Conservation (phyloP, 2,113 vertebrate genomes). For the Variabilichromis moorii region DNA sequence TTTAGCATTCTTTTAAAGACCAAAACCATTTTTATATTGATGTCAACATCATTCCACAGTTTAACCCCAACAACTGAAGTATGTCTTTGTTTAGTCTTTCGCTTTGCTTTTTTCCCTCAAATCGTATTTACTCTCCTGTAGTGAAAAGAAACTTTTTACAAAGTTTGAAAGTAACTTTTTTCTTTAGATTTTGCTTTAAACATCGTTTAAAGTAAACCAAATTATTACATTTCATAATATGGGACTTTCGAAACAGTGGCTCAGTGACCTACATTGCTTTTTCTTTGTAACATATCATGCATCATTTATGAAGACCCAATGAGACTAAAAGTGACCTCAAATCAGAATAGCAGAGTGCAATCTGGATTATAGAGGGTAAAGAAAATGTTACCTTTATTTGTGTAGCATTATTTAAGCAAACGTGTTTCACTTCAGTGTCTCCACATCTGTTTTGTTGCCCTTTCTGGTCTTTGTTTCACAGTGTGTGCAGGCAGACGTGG, state of each 20-base stretch:
- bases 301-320: background rate
- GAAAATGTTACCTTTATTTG: background rate
- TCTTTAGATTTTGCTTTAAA: background rate
- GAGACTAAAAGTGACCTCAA: background rate
- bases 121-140: background rate
- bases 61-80: background rate
- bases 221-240: background rate
- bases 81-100: background rate
- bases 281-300: background rate
- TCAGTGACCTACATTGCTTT: background rate
- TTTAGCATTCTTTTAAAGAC: background rate
- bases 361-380: background rate
- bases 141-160: background rate
- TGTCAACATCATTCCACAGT: background rate
- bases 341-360: background rate
- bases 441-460: background rate
- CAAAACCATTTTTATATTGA: background rate
- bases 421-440: background rate
- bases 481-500: background rate
- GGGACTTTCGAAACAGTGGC: accelerated
- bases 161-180: background rate
- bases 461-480: background rate
- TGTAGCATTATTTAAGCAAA: background rate
- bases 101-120: background rate
- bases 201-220: background rate